These are phyloP conservation scores for Barbus barbus DNA, from an alignment of 2,113 vertebrate species.

Conservation along the genomic window DNA sequence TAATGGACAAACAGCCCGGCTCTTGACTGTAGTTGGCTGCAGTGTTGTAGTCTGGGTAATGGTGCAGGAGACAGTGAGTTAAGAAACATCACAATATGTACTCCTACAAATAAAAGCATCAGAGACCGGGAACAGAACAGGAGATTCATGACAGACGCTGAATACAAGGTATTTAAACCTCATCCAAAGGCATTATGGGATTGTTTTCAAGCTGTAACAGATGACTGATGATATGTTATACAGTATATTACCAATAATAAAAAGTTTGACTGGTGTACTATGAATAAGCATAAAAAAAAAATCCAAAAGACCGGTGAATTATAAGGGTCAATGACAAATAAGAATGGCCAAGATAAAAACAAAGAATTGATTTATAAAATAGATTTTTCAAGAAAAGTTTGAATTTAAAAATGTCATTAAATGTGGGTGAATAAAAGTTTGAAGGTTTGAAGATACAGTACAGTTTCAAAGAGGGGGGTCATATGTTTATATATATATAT, in stretches of 20 bases:
- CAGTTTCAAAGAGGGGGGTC: too few species aligned
- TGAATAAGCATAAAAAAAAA: not conserved
- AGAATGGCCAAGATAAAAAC: not conserved
- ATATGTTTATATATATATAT: not conserved
- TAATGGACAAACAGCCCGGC: conserved; percentile 5
- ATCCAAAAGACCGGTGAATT: not conserved
- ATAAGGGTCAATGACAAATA: not conserved
- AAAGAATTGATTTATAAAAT: too few species aligned
- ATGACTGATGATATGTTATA: not conserved
- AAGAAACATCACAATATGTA: conserved; percentile 26
- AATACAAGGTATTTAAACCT: not conserved
- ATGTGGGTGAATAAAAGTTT: too few species aligned
- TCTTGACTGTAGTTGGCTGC: not conserved
- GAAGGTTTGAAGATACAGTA: too few species aligned
- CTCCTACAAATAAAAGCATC: not conserved
- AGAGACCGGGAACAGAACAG: not conserved
- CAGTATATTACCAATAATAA: not conserved
- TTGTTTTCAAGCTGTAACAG: not conserved
- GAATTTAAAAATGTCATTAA: too few species aligned
- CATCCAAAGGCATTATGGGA: conserved; percentile 1
- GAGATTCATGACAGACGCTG: not conserved
- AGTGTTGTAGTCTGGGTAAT: conserved; percentile 30
- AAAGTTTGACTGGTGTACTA: not conserved
- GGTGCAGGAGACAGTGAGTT: conserved; percentile 10
- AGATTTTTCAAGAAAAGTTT: too few species aligned